phyloP scores from a whole-genome alignment of 2,113 vertebrate species.

The Ceuthmochares aereus region DNA sequence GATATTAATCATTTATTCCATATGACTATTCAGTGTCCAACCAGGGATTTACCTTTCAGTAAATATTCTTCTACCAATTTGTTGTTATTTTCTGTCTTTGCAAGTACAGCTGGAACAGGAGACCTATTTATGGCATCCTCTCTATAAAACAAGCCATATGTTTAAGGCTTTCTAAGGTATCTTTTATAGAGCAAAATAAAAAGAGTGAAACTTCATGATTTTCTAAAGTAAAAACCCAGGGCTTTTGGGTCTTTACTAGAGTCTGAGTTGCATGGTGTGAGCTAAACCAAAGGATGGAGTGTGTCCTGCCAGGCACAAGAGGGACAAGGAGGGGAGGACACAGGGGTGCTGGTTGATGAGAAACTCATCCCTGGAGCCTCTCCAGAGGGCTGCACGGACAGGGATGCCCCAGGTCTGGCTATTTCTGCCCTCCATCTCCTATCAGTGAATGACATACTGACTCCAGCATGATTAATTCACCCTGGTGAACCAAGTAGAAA shows the following conservation, averaged over 20 bases:
- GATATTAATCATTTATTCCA: not conserved
- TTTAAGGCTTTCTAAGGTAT: not conserved
- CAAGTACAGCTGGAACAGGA: not conserved
- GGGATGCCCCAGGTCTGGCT: not conserved
- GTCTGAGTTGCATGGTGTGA: not conserved
- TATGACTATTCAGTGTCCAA: not conserved
- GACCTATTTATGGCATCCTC: not conserved
- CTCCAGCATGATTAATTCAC: accelerated
- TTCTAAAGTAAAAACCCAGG: not conserved
- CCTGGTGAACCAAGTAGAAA: not conserved
- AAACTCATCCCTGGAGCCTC: too few relatives aligned
- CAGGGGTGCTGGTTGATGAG: too few relatives aligned
- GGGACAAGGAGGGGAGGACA: not conserved
- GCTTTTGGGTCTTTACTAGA: not conserved
- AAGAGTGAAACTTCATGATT: not conserved
- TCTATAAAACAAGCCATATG: not conserved
- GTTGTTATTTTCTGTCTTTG: not conserved
- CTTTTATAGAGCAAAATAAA: not conserved
- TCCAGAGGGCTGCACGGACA: too few relatives aligned
- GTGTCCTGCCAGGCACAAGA: accelerated
- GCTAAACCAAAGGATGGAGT: not conserved
- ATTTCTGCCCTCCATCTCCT: not conserved
- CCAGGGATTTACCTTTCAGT: not conserved
- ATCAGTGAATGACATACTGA: accelerated
- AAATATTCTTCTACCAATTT: not conserved